Evolutionary conservation across 1,140 invertebrate species (phyloP).

Genomic region (Drosophila pseudoobscura): DNA sequence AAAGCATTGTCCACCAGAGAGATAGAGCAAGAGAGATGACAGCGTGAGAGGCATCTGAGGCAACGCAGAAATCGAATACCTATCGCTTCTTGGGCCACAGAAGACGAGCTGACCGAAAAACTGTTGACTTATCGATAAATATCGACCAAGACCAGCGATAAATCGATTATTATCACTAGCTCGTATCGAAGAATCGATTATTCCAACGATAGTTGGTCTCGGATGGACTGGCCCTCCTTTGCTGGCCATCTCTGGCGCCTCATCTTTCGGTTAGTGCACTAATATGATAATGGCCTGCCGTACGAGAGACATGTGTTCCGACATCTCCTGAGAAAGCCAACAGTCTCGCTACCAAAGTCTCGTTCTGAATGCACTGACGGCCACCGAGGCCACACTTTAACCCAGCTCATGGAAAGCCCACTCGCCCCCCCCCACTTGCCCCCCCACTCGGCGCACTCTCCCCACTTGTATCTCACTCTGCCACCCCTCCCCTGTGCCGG

Average conservation of each 20-base stretch:
- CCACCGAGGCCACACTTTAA: constrained; percentile 16
- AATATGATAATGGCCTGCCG: constrained; percentile 42
- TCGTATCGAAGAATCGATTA: no score
- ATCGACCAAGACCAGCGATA: no score
- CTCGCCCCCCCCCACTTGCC: not conserved
- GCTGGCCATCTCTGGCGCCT: not conserved
- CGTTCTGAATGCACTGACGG: constrained; percentile 51
- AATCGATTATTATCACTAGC: no score
- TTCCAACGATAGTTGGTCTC: not conserved
- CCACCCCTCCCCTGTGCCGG: not conserved
- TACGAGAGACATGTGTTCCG: constrained; percentile 23
- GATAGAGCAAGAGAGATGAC: constrained; percentile 30
- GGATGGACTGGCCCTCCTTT: not conserved
- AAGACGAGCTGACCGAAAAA: no score
- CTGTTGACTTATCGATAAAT: no score
- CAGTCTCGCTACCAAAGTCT: constrained; percentile 22
- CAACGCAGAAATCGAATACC: no score
- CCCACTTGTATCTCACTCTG: not conserved
- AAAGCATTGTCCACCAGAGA: not conserved
- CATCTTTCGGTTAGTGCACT: constrained; percentile 8
- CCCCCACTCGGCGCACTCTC: not conserved
- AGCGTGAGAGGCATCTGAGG: not conserved
- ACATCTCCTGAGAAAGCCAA: constrained; percentile 37
- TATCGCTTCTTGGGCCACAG: no score
- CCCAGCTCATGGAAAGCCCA: constrained; percentile 1